phyloP scores from a whole-genome alignment of 2,113 vertebrate genomes.

The Passer domesticus region DNA sequence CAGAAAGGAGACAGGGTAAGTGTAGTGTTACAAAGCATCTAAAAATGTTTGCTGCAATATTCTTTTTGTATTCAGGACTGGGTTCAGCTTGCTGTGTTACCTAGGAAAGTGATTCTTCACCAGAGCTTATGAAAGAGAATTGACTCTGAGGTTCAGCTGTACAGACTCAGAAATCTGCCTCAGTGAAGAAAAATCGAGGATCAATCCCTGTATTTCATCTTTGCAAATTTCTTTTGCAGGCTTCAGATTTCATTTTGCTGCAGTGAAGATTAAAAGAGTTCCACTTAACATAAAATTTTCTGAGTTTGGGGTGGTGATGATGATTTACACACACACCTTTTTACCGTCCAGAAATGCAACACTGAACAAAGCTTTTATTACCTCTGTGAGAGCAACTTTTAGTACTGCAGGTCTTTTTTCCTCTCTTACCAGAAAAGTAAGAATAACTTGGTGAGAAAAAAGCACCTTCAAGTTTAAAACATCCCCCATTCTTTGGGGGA shows the following conservation, averaged over 20 bases:
- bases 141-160: not conserved
- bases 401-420: not conserved
- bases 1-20: not conserved
- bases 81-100: not conserved
- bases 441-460: not conserved
- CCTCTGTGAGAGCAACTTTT: not conserved
- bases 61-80: not conserved
- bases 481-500: fast-evolving
- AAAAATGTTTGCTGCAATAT: not conserved
- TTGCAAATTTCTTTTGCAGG: not conserved
- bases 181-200: fast-evolving
- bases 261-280: not conserved
- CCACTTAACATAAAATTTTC: not conserved
- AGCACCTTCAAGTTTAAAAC: not conserved
- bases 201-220: not conserved
- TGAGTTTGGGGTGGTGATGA: not conserved
- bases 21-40: not conserved
- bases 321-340: not conserved
- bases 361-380: not conserved
- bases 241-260: not conserved
- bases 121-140: not conserved
- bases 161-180: not conserved
- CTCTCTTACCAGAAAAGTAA: not conserved
- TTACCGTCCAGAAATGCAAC: not conserved
- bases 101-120: not conserved